Evolutionary conservation across 2,113 vertebrate genomes (phyloP).

Genomic region (Gadus macrocephalus): DNA sequence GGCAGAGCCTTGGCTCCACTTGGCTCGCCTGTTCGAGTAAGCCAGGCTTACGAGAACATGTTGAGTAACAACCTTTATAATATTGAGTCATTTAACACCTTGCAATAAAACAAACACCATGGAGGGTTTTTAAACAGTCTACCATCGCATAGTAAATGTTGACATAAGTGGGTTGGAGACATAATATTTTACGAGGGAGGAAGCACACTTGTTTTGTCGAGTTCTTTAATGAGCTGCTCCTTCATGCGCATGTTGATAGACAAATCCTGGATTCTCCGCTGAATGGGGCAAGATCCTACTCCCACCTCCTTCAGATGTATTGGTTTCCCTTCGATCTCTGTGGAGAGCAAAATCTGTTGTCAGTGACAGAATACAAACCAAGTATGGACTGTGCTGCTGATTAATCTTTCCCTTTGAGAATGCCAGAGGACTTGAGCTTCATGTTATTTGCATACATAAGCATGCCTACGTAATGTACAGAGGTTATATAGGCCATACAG

Average conservation of each 20-base stretch:
- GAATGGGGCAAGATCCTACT: constrained; percentile 60
- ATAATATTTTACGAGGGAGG: too few relatives aligned
- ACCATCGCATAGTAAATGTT: not conserved
- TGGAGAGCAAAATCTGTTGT: constrained; percentile 10
- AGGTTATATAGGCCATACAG: not conserved
- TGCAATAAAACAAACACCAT: not conserved
- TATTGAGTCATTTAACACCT: not conserved
- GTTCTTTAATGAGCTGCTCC: constrained; percentile 84
- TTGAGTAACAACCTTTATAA: too few relatives aligned
- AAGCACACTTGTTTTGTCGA: constrained; percentile 78
- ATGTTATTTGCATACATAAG: too few relatives aligned
- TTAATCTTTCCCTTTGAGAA: too few relatives aligned
- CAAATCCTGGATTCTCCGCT: constrained; percentile 81
- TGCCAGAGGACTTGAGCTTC: too few relatives aligned
- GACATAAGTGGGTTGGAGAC: too few relatives aligned
- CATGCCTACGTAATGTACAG: too few relatives aligned
- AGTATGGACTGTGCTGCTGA: not conserved
- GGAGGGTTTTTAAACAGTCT: too few relatives aligned
- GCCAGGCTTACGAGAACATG: not conserved
- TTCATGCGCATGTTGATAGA: constrained; percentile 83
- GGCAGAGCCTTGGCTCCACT: too few relatives aligned
- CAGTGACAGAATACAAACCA: not conserved
- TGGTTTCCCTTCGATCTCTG: constrained; percentile 12
- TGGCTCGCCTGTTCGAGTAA: not conserved
- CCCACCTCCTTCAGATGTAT: constrained; percentile 65